Conservation (phyloP, 2,797 vertebrate genomes). For the Enteromius argenteus region DNA sequence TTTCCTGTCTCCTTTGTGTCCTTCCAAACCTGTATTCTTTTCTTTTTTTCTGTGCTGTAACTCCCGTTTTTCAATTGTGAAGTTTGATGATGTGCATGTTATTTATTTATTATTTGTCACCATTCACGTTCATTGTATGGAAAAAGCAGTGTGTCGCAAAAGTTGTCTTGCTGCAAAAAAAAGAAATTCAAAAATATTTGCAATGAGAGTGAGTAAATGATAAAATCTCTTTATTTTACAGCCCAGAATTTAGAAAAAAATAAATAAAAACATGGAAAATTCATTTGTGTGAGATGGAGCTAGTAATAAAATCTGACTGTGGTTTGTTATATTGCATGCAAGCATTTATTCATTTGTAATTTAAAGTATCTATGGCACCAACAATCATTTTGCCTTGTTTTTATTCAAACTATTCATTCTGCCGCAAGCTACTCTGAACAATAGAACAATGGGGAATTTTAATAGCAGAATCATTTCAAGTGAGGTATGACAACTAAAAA, state of each 20-base stretch:
- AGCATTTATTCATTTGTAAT: slow-evolving; percentile 16
- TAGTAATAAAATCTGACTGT: neutral
- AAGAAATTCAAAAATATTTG: neutral
- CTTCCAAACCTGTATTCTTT: neutral
- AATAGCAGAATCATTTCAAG: slow-evolving; percentile 22
- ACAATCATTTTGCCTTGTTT: neutral
- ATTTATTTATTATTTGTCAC: neutral
- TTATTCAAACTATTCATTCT: slow-evolving; percentile 27
- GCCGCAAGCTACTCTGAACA: slow-evolving; percentile 32
- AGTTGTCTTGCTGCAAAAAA: neutral
- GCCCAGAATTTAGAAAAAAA: neutral
- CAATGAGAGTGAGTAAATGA: neutral
- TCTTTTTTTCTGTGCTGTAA: neutral
- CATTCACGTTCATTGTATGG: neutral
- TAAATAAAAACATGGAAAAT: neutral
- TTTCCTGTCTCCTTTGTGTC: neutral
- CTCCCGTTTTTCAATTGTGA: neutral
- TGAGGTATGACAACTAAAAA: slow-evolving; percentile 23
- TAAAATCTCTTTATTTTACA: neutral
- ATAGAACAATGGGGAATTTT: slow-evolving; percentile 30
- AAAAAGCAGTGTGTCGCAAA: neutral
- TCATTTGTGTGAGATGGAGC: neutral
- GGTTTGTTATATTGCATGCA: neutral
- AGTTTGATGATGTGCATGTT: neutral
- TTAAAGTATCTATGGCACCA: slow-evolving; percentile 2